Evolutionary conservation across 2,888 invertebrate genomes (phyloP), one percentile per base, ranked within the genome.

Genomic region (Megamerina dolium): DNA sequence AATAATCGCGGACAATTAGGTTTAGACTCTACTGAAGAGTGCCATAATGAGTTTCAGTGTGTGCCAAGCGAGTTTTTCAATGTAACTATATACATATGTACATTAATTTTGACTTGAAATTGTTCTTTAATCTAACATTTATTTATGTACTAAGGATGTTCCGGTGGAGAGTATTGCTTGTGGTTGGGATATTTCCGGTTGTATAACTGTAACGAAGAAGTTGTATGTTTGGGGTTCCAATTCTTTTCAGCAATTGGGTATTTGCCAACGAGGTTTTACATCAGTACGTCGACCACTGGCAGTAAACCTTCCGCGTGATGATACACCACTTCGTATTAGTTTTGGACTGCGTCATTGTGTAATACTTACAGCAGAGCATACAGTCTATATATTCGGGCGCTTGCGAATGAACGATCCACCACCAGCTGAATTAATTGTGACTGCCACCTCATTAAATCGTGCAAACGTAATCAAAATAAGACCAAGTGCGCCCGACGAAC

Each of bases 201-300:
- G 83, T 31, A 75, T 88, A 16, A 80, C 85, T 18, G 75, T 78
- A 58, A 77, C 80, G 50, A 79, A 82, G 36, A 75, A 78, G 41
- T 67, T 90, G 2, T 83, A 82, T 70, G 82, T 83, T 3, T 91
- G 90, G 90, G 91, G 92, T 5, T 85, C 87, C 17, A 89, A 89
- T 66, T 75, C 75, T 48, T 82, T 81, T 63, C 85, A 87, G 16
- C 88, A 89, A 62, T 70, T 89, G 41, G 88, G 88, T 12, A 72
- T 83, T 21, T 78, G 75, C 63, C 66, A 68, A 39, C 61, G 68
- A 2, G 69, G 68, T 10, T 70, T 70, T 35, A 57, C 56, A 23
- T 55, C 63, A 5, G 72, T 71, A 8, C 59, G 62, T 4, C 52
- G 59, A 8, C 70, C 71, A n/a, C 52, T 68, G 49, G 53, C 56